Evolutionary conservation across 2,888 invertebrate species (phyloP), one percentile per base, ranked within the genome.

Genomic region (Plagodis dolabraria): DNA sequence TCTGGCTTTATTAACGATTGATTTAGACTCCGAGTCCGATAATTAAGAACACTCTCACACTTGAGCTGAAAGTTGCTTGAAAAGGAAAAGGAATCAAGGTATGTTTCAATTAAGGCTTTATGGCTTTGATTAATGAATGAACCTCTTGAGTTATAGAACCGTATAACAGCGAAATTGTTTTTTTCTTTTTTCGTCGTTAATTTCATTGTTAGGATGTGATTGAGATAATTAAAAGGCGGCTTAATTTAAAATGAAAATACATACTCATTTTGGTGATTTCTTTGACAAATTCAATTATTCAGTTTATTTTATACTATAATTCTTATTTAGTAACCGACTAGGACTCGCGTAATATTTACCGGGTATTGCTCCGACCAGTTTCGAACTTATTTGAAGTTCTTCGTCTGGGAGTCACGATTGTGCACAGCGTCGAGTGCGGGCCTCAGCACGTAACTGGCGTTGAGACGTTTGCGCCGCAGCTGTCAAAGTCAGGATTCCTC

Each of bases 11-110:
- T 75, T 75, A 77, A 74, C 67, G 65, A 72, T 73, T 73, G 76
- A 77, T 75, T 79, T 76, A 71, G 66, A 66, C 67, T 64, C 49
- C 6, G 56, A 65, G 55, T 68, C 66, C 54, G 67, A 73, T 79
- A 78, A 81, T 81, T 79, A 80, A 76, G 74, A 68, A 71, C 69
- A 65, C 72, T 74, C 72, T 69, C 69, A 72, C 72, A 75, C 70
- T 70, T 63, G 57, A 60, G 61, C 63, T 60, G 57, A 60, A 58
- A 63, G 63, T 57, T 60, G 65, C 69, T 69, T 70, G 50, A 60
- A 63, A 64, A 55, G 50, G 52, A 64, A 76, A 75, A 68, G 72
- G 63, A 63, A 56, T 62, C 57, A 49, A 68, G 65, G 69, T 70
- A 70, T 67, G 65, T 66, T 75, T 74, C 70, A 75, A 62, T 64